phyloP scores from a whole-genome alignment of 1,140 invertebrate species.

The Steinernema feltiae region DNA sequence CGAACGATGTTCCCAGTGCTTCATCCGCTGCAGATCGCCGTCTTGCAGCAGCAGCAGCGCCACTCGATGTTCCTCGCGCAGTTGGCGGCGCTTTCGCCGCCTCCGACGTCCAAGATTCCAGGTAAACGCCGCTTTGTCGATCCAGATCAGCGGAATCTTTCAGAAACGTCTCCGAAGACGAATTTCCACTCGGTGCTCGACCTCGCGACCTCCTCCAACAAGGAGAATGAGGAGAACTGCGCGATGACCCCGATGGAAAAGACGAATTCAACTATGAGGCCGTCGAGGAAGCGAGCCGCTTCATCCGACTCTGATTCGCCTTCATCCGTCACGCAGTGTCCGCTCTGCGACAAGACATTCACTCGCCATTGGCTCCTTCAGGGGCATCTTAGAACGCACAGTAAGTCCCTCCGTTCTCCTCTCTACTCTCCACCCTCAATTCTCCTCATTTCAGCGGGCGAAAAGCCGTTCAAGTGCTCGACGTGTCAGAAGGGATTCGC shows the following conservation, averaged over 20 bases:
- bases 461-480: slow-evolving; percentile 63
- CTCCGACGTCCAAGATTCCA: neutral
- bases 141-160: neutral
- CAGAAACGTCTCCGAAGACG: neutral
- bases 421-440: neutral
- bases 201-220: neutral
- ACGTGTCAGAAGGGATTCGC: slow-evolving; percentile 90
- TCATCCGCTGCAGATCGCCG: neutral
- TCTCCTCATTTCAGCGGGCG: slow-evolving; percentile 66
- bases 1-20: neutral
- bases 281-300: neutral
- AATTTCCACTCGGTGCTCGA: neutral
- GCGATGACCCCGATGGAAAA: neutral
- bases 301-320: neutral
- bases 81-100: neutral
- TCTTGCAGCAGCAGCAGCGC: neutral
- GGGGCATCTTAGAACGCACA: slow-evolving; percentile 87
- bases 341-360: slow-evolving; percentile 84
- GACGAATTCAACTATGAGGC: neutral
- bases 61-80: slow-evolving; percentile 2
- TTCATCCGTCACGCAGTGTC: slow-evolving; percentile 14
- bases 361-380: slow-evolving; percentile 88
- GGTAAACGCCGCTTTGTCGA: neutral
- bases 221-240: neutral
- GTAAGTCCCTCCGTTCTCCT: slow-evolving; percentile 10